Evolutionary conservation across 2,797 vertebrate genomes (phyloP), one percentile per base, ranked within the genome.

Genomic region (Tapirus indicus): DNA sequence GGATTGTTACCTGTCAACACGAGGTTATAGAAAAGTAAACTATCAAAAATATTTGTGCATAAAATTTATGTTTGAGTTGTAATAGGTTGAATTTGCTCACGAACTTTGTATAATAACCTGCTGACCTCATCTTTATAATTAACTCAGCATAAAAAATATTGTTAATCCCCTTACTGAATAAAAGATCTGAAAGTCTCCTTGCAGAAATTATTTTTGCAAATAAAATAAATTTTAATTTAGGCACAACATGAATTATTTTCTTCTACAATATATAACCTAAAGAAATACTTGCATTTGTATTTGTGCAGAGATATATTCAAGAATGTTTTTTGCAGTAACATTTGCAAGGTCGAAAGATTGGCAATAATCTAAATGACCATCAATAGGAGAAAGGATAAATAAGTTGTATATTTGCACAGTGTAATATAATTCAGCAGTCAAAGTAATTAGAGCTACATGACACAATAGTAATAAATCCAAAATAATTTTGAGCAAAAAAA

Each of bases 401-500:
- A 75, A 80, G 21, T 71, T 84, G 11, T 66, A 35, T 88, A 77
- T 87, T 77, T 93, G 32, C 27, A 17, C 32, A 74, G 4, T 93
- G 20, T 41, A 71, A 58, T 54, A 38, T 23, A 83, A 62, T 49
- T 71, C 72, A 96, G 25, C 32, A 80, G 38, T 69, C 44, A 2
- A 80, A 52, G 80, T 68, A 58, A 86, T 90, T 86, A 69, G 41
- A 69, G 32, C 52, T 74, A 82, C 20, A 69, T 85, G 25, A 86
- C 38, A 32, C n/a, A 88, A 62, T 6, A 56, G 84, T 6, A 69
- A 44, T 89, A 88, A 90, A 58, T 69, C 29, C 77, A 79, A 95
- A 93, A 41, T 91, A 96, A 75, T 77, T 91, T 44, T 85, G n/a
- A 56, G 25, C 35, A 92, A 88, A 54, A 52, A 71, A 79, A 64